These are phyloP conservation scores for Bradysia coprophila DNA, from an alignment of 1,140 invertebrate species.

Conservation along the genomic window DNA sequence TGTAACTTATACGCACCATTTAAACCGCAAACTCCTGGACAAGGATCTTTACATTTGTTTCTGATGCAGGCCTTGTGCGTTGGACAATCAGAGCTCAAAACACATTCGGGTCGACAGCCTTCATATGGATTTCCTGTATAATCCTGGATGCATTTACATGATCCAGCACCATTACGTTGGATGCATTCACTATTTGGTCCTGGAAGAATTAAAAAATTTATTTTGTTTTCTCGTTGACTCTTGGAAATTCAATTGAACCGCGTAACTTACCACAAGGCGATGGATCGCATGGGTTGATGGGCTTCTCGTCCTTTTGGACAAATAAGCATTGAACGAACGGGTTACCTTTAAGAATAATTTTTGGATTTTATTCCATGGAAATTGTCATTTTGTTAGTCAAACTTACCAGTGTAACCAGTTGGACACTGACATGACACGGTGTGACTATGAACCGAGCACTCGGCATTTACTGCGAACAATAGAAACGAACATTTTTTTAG, in stretches of 20 bases:
- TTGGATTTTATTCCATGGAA: no score
- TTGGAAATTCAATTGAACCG: no score
- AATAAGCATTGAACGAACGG: constrained; percentile 53
- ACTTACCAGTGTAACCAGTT: constrained; percentile 43
- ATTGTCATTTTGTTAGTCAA: no score
- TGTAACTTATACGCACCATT: no score
- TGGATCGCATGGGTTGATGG: constrained; percentile 40
- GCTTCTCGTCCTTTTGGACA: constrained; percentile 22
- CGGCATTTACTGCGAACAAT: no score
- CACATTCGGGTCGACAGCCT: constrained; percentile 53
- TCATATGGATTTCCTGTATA: constrained; percentile 57
- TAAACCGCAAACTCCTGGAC: constrained; percentile 52
- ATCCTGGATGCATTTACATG: constrained; percentile 57
- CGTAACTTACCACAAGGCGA: constrained; percentile 51
- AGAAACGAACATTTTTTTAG: no score
- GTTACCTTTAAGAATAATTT: no score
- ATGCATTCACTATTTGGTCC: constrained; percentile 51
- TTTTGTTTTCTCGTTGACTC: no score
- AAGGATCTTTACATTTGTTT: constrained; percentile 59
- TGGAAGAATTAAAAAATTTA: no score
- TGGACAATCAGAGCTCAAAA: constrained; percentile 51
- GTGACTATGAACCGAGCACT: constrained; percentile 58
- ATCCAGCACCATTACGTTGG: constrained; percentile 34
- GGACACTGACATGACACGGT: constrained; percentile 54
- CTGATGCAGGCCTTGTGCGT: constrained; percentile 54